Conservation (phyloP, 2,797 vertebrate species). For the Typhlichthys subterraneus region DNA sequence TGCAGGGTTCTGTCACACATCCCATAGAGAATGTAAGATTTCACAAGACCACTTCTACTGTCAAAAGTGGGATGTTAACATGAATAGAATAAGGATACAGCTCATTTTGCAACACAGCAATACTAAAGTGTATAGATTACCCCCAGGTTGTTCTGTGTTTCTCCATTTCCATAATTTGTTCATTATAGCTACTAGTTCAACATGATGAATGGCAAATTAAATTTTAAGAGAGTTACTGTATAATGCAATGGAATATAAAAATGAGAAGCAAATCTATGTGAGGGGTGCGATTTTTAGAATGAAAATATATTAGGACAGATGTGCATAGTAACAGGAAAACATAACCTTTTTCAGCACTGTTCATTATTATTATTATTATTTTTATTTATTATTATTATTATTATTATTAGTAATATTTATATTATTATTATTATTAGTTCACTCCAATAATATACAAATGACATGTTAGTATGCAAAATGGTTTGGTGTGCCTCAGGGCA, state of each 20-base stretch:
- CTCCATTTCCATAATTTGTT: slow-evolving; percentile 55
- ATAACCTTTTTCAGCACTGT: no score
- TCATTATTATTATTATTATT: not conserved
- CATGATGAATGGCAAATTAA: slow-evolving; percentile 40
- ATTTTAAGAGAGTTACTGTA: slow-evolving; percentile 32
- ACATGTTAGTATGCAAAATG: slow-evolving; percentile 25
- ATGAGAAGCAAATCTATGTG: slow-evolving; percentile 25
- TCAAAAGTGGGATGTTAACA: slow-evolving; percentile 51
- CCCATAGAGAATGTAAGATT: slow-evolving; percentile 35
- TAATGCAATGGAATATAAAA: slow-evolving; percentile 28
- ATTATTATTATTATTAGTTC: slow-evolving; percentile 1
- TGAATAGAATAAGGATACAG: slow-evolving; percentile 32
- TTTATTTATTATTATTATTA: not conserved
- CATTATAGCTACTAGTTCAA: slow-evolving; percentile 45
- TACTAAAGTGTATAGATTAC: slow-evolving; percentile 46
- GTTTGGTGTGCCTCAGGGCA: slow-evolving; percentile 40
- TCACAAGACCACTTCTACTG: slow-evolving; percentile 41
- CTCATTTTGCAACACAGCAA: slow-evolving; percentile 42
- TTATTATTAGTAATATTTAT: not conserved
- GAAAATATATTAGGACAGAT: slow-evolving; percentile 39
- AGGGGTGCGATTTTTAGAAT: slow-evolving; percentile 10
- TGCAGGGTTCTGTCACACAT: slow-evolving; percentile 54
- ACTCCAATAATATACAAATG: slow-evolving; percentile 12
- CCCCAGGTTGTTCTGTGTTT: slow-evolving; percentile 29
- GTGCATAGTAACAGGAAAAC: slow-evolving; percentile 33